Evolutionary conservation across 2,113 vertebrate genomes (phyloP), one percentile per base, ranked within the genome.

Genomic region (Salminus brasiliensis): DNA sequence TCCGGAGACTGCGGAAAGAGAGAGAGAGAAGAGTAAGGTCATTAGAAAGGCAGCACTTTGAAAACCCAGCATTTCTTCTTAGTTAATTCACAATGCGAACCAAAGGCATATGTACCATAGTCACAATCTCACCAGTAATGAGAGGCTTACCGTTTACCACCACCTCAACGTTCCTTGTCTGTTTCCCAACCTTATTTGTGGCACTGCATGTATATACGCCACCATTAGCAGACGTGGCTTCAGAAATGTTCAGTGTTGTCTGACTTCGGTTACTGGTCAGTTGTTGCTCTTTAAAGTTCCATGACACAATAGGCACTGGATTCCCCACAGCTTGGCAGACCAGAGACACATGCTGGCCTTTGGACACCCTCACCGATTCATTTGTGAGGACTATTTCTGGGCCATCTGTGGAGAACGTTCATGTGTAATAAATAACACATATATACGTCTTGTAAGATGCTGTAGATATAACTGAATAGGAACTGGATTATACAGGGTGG

Each of bases 201-300:
- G 90, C 93, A 85, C 4, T 66, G 69, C 91, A 92, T 47, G 5
- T 30, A 77, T 90, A 92, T 80, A 71, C 30, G 36, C 87, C 90
- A 71, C 65, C 68, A 27, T 85, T 74, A 83, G 80, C 79, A 74
- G 79, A 88, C 69, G 86, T 90, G 88, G 88, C 91, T 85, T 12
- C 29, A 41, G 16, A 83, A 66, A 90, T 13, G 0, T 0, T 77
- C 7, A 89, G 5, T 13, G 2, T 76, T 12, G 0, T 71, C 3
- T 85, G n/a, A n/a, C n/a, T 72, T 74, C 72, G 55, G 87, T 82
- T 47, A 67, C 60, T 1, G 53, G 71, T 85, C 88, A 74, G 30
- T 6, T 18, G 0, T 5, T 79, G 47, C 43, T 89, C 88, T 0
- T 0, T 29, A 78, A 74, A 78, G 0, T 0, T 32, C 90, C 89